Evolutionary conservation across 2,113 vertebrate species (phyloP).

Genomic region (Mellivora capensis): DNA sequence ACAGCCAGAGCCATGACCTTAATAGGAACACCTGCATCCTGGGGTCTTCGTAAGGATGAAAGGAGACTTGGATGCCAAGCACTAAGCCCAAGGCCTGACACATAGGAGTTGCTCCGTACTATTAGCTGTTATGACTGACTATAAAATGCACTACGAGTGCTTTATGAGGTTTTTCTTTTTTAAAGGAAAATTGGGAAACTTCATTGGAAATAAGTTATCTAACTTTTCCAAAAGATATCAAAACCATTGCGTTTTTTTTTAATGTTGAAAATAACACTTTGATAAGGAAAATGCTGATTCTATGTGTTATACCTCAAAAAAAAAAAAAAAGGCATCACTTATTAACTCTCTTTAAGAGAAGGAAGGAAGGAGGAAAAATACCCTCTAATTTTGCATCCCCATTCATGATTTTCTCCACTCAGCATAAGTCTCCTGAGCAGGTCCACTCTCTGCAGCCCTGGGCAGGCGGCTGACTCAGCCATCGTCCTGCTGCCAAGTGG

Average conservation of each 20-base stretch:
- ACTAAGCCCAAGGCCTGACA: neutral
- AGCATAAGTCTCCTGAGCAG: neutral
- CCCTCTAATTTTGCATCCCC: neutral
- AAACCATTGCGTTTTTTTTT: neutral
- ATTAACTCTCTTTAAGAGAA: constrained; percentile 48
- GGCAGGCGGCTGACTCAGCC: neutral
- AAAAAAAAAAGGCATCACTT: neutral
- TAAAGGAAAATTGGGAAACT: neutral
- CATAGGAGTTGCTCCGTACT: neutral
- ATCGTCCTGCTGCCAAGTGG: fast-evolving
- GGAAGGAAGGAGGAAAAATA: constrained; percentile 35
- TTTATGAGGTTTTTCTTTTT: neutral
- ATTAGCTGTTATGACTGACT: neutral
- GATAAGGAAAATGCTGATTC: constrained; percentile 61
- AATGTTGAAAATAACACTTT: constrained; percentile 51
- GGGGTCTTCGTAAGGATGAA: neutral
- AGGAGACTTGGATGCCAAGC: neutral
- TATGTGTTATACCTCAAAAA: constrained; percentile 37
- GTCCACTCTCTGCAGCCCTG: neutral
- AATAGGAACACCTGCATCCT: neutral
- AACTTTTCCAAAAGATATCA: constrained; percentile 39
- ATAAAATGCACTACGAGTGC: neutral
- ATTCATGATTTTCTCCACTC: constrained; percentile 19
- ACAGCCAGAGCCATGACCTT: neutral
- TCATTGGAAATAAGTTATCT: constrained; percentile 30